Evolutionary conservation across 2,888 invertebrate genomes (phyloP), one percentile per base, ranked within the genome.

Genomic region (Aspidiotus destructor): DNA sequence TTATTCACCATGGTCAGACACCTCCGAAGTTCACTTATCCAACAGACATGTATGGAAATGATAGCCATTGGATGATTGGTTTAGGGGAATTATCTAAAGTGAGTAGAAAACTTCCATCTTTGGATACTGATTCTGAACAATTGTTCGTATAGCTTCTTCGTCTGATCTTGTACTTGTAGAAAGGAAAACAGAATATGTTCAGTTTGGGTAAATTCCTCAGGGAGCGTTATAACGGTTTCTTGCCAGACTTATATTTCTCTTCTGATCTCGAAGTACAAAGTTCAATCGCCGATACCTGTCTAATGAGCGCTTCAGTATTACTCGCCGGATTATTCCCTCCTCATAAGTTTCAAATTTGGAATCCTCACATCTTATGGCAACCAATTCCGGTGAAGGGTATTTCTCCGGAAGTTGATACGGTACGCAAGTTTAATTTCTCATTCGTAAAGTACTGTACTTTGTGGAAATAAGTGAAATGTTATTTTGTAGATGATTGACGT

Each of bases 81-180:
- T 92, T 86, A 80, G 93, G 92, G 5, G 88, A 95, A 76, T 79
- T 96, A 13, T 93, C 94, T 0, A 88, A 88, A 78, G 89, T 88
- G 78, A 17, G 9, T 16, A 40, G 41, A 17, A 57, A 16, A 16
- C 17, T 1, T 11, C 7, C 11, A 15, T 2, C 57, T 57, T 57
- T 57, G 7, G 57, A 7, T 16, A 11, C 15, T n/a, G 11, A 57
- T 17, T 16, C 11, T 57, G 5, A 28, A 28, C 28, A 16, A 17
- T 57, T 11, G 57, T 16, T 15, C 13, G 15, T 57, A 16, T 2
- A 2, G 57, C 17, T 11, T n/a, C 17, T 57, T 16, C 16, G 11
- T 57, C 11, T 57, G 15, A 13, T 55, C 58, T 53, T 65, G 41
- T 54, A 15, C 42, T 73, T 76, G 63, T 74, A 87, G 87, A 77